phyloP scores from a whole-genome alignment of 2,113 vertebrate genomes.

The Felis chaus region DNA sequence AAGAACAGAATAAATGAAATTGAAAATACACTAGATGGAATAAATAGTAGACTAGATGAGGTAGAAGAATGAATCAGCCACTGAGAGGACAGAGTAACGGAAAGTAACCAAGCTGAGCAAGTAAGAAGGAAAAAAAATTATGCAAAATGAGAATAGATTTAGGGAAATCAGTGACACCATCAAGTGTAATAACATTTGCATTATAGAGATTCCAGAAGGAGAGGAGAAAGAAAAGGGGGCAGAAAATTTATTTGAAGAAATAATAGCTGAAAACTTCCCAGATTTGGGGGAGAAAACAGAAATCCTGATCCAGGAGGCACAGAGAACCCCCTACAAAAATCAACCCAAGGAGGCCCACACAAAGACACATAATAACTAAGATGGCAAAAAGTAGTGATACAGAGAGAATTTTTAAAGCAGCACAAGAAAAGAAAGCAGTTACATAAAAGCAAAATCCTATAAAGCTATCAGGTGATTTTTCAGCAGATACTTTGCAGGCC shows the following conservation, averaged over 20 bases:
- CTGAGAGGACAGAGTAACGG: background rate
- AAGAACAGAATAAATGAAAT: background rate
- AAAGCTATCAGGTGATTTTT: background rate
- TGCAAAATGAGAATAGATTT: background rate
- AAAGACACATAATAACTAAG: background rate
- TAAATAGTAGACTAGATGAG: background rate
- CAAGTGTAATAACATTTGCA: background rate
- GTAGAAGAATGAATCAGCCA: background rate
- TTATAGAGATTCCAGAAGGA: background rate
- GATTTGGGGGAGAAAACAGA: background rate
- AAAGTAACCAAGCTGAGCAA: background rate
- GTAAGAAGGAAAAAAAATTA: background rate
- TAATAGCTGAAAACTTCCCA: background rate
- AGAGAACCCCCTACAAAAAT: background rate
- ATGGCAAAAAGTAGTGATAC: background rate
- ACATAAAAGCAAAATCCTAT: background rate
- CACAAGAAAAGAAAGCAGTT: background rate
- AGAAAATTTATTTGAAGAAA: background rate
- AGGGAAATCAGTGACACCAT: background rate
- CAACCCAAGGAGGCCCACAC: background rate
- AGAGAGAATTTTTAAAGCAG: background rate
- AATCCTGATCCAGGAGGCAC: background rate
- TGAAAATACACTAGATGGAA: background rate
- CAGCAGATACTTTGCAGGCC: background rate
- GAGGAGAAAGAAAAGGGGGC: background rate